Evolutionary conservation across 2,113 vertebrate species (phyloP).

Genomic region (Herpetotheres cachinnans): DNA sequence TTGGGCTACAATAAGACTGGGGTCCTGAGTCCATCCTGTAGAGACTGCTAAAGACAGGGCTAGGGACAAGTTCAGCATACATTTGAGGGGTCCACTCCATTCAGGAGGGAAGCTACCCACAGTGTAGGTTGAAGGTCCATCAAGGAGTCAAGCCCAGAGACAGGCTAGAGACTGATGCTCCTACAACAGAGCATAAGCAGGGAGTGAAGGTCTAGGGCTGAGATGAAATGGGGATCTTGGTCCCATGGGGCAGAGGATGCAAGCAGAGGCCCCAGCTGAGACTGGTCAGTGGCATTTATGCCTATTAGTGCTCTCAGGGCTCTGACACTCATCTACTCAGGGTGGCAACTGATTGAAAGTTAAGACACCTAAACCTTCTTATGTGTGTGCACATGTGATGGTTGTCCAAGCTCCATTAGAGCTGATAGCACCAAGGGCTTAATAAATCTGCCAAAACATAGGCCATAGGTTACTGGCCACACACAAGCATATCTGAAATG

Average conservation of each 20-base stretch:
- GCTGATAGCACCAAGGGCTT: background rate
- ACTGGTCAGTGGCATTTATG: background rate
- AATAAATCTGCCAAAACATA: background rate
- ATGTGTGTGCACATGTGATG: fast-evolving
- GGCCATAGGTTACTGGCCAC: background rate
- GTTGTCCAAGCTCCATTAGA: background rate
- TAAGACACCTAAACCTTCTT: background rate
- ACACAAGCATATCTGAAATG: background rate
- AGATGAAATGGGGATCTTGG: background rate
- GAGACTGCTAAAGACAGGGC: background rate
- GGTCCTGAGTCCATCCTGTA: background rate
- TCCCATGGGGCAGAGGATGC: background rate
- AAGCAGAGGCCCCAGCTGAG: fast-evolving
- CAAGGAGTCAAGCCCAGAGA: background rate
- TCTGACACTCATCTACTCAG: background rate
- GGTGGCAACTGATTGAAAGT: background rate
- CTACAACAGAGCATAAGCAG: fast-evolving
- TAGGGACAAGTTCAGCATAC: background rate
- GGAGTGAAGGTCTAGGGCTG: background rate
- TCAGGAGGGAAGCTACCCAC: background rate
- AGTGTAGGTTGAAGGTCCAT: background rate
- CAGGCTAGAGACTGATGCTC: background rate
- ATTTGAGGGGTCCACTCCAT: background rate
- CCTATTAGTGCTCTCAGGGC: background rate
- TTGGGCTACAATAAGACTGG: fast-evolving